Evolutionary conservation across 2,888 invertebrate species (phyloP).

Genomic region (Troides aeacus): DNA sequence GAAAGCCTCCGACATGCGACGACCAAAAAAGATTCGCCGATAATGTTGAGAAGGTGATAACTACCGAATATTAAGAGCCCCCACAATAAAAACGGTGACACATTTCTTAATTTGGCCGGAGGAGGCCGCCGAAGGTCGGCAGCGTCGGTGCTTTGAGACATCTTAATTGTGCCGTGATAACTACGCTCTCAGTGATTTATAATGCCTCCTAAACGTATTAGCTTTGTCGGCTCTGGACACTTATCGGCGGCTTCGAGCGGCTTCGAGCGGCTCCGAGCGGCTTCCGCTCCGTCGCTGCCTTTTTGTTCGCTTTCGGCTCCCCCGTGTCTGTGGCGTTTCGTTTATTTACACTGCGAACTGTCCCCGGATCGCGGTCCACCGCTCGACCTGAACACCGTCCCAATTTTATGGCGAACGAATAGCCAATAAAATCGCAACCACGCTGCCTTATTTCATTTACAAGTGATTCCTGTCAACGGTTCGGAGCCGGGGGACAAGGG

Average conservation of each 20-base stretch:
- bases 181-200: constrained; percentile 69
- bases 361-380: background rate
- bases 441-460: constrained; percentile 33
- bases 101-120: constrained; percentile 40
- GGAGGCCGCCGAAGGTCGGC: constrained; percentile 25
- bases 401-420: constrained; percentile 35
- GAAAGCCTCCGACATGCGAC: constrained; percentile 4
- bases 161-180: constrained; percentile 75
- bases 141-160: constrained; percentile 45
- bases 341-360: constrained; percentile 39
- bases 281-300: constrained; percentile 60
- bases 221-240: constrained; percentile 70
- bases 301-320: constrained; percentile 39
- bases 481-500: too few species aligned
- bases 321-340: constrained; percentile 30
- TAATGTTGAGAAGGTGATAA: constrained; percentile 21
- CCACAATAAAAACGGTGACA: constrained; percentile 40
- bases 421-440: constrained; percentile 30
- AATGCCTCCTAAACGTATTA: constrained; percentile 65
- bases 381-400: constrained; percentile 23
- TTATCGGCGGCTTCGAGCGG: constrained; percentile 58
- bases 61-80: constrained; percentile 21
- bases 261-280: constrained; percentile 43
- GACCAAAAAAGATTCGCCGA: constrained; percentile 16
- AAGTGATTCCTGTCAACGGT: constrained; percentile 11